phyloP scores from a whole-genome alignment of 2,888 invertebrate genomes.

The Pollenia angustigena region DNA sequence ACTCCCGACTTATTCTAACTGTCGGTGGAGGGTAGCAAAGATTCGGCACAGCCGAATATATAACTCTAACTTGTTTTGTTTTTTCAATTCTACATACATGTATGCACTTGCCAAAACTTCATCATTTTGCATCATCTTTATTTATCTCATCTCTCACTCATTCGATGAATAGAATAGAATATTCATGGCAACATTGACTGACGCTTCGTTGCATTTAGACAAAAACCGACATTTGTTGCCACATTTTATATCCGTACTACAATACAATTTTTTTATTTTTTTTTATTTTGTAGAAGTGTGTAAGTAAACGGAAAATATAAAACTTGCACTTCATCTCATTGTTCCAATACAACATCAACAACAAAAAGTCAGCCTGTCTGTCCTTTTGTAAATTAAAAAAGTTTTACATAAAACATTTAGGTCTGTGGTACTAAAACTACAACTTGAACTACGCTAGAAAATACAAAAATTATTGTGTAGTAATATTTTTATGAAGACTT shows the following conservation, averaged over 20 bases:
- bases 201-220: slow-evolving; percentile 58
- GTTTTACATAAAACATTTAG: slow-evolving; percentile 49
- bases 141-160: not conserved
- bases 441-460: not conserved
- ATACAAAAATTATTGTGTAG: not conserved
- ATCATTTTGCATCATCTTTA: slow-evolving; percentile 18
- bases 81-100: no score
- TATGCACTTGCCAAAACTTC: not conserved
- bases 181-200: slow-evolving; percentile 52
- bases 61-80: no score
- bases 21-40: no score
- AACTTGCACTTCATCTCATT: slow-evolving; percentile 47
- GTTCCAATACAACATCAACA: not conserved
- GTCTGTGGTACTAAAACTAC: slow-evolving; percentile 42
- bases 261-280: slow-evolving; percentile 2
- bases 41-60: no score
- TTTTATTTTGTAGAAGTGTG: not conserved
- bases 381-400: slow-evolving; percentile 30
- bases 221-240: slow-evolving; percentile 65
- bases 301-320: not conserved
- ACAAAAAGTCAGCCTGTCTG: not conserved
- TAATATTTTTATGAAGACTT: not conserved
- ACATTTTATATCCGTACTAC: slow-evolving; percentile 54
- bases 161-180: not conserved
- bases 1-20: no score